Evolutionary conservation across 2,113 vertebrate species (phyloP), one percentile per base, ranked within the genome.

Genomic region (Tor tambroides): DNA sequence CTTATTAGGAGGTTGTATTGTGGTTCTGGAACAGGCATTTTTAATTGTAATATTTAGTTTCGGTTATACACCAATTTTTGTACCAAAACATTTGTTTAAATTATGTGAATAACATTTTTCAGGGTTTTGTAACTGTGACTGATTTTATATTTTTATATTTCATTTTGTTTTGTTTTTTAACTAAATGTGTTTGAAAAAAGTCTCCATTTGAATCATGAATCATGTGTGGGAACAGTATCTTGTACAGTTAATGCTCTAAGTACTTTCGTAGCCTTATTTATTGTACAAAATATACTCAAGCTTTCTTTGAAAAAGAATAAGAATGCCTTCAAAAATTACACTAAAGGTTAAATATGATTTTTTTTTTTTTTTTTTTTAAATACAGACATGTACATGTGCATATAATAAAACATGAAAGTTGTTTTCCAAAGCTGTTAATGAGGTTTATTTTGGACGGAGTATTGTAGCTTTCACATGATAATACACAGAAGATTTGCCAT

Each of bases 361-460:
- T n/a, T n/a, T n/a, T n/a, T n/a, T n/a, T n/a, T n/a, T n/a, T n/a
- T n/a, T n/a, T n/a, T n/a, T n/a, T n/a, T n/a, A n/a, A n/a, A n/a
- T n/a, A n/a, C n/a, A n/a, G n/a, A n/a, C n/a, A n/a, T n/a, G n/a
- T n/a, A n/a, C n/a, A n/a, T n/a, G n/a, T n/a, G n/a, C n/a, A n/a
- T n/a, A n/a, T n/a, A n/a, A n/a, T n/a, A n/a, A n/a, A n/a, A n/a
- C n/a, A n/a, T n/a, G 28, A 15, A 11, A 21, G 14, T 2, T 9
- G 23, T 14, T 72, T 71, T 38, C 14, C 46, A 28, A 75, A 51
- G 59, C 7, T 30, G 61, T 59, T 81, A 76, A 49, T 83, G 69
- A 56, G 69, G 38, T 85, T 61, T 85, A 72, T 35, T 85, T 59
- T 76, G 84, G 75, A 86, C 6, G 9, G 74, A 86, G 80, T 43